phyloP scores from a whole-genome alignment of 2,113 vertebrate species.

The Grallaria varia region DNA sequence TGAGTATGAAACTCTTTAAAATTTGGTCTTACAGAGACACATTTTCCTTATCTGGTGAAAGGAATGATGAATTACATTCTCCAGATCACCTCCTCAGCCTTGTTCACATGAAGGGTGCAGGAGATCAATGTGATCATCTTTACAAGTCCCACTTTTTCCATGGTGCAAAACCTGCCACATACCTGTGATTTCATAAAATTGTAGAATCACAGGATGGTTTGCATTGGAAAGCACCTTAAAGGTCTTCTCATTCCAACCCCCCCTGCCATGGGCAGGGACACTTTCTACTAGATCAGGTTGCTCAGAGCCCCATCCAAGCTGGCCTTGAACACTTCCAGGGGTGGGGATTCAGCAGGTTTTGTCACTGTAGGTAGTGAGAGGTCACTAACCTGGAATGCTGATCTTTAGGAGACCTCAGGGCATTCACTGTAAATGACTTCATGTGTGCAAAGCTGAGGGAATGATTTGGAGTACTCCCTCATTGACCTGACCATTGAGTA shows the following conservation, averaged over 20 bases:
- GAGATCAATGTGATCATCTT: background rate
- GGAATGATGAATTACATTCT: background rate
- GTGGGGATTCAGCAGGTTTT: background rate
- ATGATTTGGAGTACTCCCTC: background rate
- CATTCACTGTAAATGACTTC: background rate
- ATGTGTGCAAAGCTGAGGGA: background rate
- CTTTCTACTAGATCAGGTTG: background rate
- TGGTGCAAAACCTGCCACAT: background rate
- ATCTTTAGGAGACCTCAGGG: background rate
- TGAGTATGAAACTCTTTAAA: background rate
- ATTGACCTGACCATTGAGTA: background rate
- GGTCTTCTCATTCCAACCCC: background rate
- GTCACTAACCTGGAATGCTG: background rate
- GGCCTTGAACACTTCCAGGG: background rate
- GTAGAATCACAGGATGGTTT: background rate
- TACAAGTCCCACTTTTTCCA: background rate
- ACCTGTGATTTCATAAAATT: constrained; percentile 40
- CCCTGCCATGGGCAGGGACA: background rate
- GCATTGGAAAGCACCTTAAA: background rate
- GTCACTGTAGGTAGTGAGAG: background rate
- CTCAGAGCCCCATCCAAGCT: background rate
- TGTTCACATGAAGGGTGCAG: background rate
- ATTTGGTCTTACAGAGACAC: background rate
- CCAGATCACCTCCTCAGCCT: background rate
- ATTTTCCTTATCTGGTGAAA: background rate